Evolutionary conservation across 1,140 invertebrate species (phyloP), one percentile per base, ranked within the genome.

Genomic region (Ridgeia piscesae): DNA sequence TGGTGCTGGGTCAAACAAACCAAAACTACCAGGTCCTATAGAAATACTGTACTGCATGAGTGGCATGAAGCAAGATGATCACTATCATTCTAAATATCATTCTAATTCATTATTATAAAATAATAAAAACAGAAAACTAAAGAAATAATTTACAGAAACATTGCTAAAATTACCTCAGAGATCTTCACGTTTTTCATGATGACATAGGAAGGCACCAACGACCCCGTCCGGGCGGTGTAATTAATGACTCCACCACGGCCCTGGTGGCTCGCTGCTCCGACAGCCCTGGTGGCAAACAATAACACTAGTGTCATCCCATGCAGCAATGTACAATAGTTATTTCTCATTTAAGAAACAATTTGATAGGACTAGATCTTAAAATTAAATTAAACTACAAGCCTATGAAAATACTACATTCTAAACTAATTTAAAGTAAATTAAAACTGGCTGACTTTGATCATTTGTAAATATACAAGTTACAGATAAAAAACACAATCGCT

Each of bases 101-200:
- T 77, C 14, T 31, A 17, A 77, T 77, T 77, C 11, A 77, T 77
- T 77, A 77, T 77, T 77, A 77, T 0, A 6, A 77, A 21, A 77
- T 27, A 4, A 35, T 35, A 35, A 88, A n/a, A 27, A 50, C 42
- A 34, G 27, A 89, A 92, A 35, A 42, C 50, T 92, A 33, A 88
- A 92, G 31, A 91, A 34, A 34, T 88, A 48, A 58, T 77, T 77
- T 77, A 77, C 6, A 35, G 9, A 42, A 91, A n/a, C n/a, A n/a
- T n/a, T n/a, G 6, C 8, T 27, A 35, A 33, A 50, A 33, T 89
- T 91, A 92, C 92, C 34, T 93, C 93, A 9, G 91, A 97, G 6
- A 98, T 96, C 92, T 97, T 97, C 89, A 98, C 93, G 94, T 96
- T 96, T 95, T 97, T 96, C 92, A 97, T 97, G 91, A 97, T 95